phyloP scores from a whole-genome alignment of 2,113 vertebrate genomes.

The Halcyon senegalensis region DNA sequence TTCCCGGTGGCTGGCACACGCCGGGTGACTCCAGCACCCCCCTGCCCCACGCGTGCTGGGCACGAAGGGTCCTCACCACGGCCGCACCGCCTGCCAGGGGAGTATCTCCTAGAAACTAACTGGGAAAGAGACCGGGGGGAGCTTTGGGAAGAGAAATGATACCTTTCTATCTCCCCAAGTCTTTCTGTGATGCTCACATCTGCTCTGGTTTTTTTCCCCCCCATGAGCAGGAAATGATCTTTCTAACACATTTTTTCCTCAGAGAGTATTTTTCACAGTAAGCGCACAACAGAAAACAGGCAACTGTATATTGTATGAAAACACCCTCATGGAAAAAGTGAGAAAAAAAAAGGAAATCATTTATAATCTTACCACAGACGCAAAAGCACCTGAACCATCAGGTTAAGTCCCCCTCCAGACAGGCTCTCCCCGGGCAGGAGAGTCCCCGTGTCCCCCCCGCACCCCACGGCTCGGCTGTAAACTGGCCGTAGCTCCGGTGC shows the following conservation, averaged over 20 bases:
- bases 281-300: background rate
- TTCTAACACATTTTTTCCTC: background rate
- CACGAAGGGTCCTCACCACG: fast-evolving
- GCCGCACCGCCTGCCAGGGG: background rate
- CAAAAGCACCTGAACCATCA: background rate
- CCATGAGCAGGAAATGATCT: background rate
- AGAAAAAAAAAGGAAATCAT: fast-evolving
- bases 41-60: background rate
- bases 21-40: fast-evolving
- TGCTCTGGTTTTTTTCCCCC: fast-evolving
- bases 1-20: background rate
- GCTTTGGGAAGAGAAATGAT: background rate
- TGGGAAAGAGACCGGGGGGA: background rate
- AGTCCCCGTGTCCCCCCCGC: background rate
- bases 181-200: background rate
- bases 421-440: background rate
- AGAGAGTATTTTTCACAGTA: background rate
- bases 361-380: fast-evolving
- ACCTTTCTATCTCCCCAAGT: fast-evolving
- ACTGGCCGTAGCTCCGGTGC: background rate
- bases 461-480: background rate
- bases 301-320: fast-evolving
- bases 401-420: background rate
- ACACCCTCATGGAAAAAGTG: background rate
- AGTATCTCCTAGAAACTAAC: background rate